Evolutionary conservation across 2,797 vertebrate genomes (phyloP).

Genomic region (Simalia tracyae): DNA sequence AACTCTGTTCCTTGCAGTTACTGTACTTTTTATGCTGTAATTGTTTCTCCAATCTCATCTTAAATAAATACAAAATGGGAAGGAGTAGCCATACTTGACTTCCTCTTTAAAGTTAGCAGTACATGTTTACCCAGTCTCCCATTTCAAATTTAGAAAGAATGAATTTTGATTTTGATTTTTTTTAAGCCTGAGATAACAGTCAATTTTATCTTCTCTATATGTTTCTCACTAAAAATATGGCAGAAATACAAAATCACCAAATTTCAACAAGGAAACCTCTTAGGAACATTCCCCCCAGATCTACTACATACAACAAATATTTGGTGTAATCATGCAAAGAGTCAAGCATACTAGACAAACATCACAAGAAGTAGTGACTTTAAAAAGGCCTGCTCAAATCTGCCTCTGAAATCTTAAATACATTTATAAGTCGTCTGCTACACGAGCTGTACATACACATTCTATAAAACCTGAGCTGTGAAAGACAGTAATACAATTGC

Average conservation of each 20-base stretch:
- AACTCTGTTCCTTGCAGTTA: neutral
- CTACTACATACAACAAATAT: conserved; percentile 30
- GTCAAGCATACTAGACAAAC: conserved; percentile 43
- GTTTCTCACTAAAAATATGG: conserved; percentile 1
- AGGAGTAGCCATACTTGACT: neutral
- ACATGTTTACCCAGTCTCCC: neutral
- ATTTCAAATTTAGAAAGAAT: conserved; percentile 6
- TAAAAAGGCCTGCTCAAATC: conserved; percentile 38
- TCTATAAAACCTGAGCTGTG: conserved; percentile 24
- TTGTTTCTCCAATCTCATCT: neutral
- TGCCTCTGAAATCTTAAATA: conserved; percentile 56
- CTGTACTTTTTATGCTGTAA: neutral
- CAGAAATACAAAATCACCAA: conserved; percentile 1
- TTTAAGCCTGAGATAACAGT: neutral
- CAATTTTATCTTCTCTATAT: neutral
- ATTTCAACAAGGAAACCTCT: conserved; percentile 33
- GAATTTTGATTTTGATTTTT: neutral
- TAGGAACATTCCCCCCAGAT: conserved; percentile 35
- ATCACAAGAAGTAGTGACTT: conserved; percentile 48
- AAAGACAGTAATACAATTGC: conserved; percentile 4
- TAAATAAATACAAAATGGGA: conserved; percentile 19
- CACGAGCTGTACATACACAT: neutral
- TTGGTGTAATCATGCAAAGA: conserved; percentile 44
- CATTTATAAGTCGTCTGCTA: conserved; percentile 37
- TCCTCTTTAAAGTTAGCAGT: neutral